phyloP scores from a whole-genome alignment of 2,888 invertebrate genomes.

The Chrysopilus asiliformis region DNA sequence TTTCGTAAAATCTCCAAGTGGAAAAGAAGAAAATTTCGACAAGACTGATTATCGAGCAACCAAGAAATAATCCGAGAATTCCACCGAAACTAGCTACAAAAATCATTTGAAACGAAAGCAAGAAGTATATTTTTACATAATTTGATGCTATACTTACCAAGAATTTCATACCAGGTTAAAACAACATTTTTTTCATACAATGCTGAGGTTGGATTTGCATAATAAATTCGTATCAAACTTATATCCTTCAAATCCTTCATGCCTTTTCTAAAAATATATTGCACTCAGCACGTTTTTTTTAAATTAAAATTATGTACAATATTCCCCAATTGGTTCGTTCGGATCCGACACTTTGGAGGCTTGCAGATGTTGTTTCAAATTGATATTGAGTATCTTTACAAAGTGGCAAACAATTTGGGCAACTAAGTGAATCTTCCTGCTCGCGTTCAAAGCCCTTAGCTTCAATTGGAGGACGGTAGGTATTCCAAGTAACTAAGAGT shows the following conservation, averaged over 20 bases:
- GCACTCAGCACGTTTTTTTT: conserved; percentile 2
- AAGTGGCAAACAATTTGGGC: conserved; percentile 39
- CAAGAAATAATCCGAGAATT: conserved; percentile 42
- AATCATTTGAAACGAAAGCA: conserved; percentile 29
- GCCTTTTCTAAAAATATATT: background rate
- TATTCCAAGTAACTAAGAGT: conserved; percentile 14
- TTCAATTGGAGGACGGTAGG: conserved; percentile 11
- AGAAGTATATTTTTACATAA: background rate
- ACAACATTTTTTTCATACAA: conserved; percentile 41
- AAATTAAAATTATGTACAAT: conserved; percentile 6
- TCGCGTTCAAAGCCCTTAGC: conserved; percentile 33
- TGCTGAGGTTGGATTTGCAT: conserved; percentile 24
- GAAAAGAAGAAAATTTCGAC: conserved; percentile 44
- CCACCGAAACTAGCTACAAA: conserved; percentile 45
- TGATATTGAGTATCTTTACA: conserved; percentile 39
- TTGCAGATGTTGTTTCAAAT: conserved; percentile 21
- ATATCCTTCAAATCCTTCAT: conserved; percentile 11
- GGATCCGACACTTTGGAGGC: conserved; percentile 2
- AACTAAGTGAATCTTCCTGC: conserved; percentile 36
- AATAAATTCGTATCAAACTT: conserved; percentile 12
- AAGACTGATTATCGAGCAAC: conserved; percentile 41
- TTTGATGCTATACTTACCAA: conserved; percentile 37
- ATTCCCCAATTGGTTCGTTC: conserved; percentile 9
- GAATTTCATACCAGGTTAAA: conserved; percentile 43
- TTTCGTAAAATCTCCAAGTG: too few relatives aligned